These are phyloP conservation scores for Monarcha castaneiventris DNA, from an alignment of 2,113 vertebrate species.

Conservation along the genomic window DNA sequence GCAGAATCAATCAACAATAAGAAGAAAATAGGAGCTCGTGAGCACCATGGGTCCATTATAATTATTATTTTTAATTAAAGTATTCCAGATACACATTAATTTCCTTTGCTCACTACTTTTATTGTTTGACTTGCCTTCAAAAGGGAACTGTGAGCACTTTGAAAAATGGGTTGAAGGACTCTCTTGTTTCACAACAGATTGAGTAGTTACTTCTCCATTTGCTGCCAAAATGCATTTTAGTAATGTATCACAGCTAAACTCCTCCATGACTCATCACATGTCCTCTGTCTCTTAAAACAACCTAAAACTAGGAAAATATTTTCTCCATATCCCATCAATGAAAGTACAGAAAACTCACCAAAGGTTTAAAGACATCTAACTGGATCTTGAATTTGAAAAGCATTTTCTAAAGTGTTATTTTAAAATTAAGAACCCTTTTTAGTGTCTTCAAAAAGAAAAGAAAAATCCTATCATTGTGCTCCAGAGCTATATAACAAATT, in stretches of 20 bases:
- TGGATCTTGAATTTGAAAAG: background rate
- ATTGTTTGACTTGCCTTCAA: conserved; percentile 41
- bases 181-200: conserved; percentile 38
- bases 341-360: background rate
- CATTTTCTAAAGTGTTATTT: background rate
- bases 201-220: conserved; percentile 20
- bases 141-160: conserved; percentile 38
- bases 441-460: background rate
- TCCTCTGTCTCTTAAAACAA: background rate
- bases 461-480: background rate
- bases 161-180: conserved; percentile 68
- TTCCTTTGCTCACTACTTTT: conserved; percentile 31
- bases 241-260: background rate
- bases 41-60: background rate
- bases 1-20: conserved; percentile 31
- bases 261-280: conserved; percentile 4
- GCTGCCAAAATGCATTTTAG: conserved; percentile 20
- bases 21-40: conserved; percentile 13
- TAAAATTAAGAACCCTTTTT: background rate
- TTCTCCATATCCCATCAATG: background rate
- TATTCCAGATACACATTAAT: conserved; percentile 32
- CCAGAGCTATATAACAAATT: background rate
- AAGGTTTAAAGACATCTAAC: background rate
- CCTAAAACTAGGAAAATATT: background rate
- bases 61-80: conserved; percentile 57